phyloP scores from a whole-genome alignment of 2,797 vertebrate genomes.

The Neosalanx taihuensis region DNA sequence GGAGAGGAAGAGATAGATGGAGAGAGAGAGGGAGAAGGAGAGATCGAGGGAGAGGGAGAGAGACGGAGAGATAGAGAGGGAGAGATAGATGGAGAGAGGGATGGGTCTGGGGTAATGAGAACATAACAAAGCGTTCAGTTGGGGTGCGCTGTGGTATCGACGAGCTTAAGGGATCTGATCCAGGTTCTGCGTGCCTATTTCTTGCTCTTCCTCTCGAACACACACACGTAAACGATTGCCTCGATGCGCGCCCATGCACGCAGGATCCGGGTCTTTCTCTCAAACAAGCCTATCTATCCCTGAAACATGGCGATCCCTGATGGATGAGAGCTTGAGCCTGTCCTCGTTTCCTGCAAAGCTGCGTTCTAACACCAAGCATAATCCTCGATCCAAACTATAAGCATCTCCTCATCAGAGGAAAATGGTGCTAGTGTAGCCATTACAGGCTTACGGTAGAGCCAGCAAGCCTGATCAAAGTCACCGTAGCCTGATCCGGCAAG shows the following conservation, averaged over 20 bases:
- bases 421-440: conserved; percentile 45
- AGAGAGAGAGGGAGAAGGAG: too few species aligned
- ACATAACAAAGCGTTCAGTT: conserved; percentile 25
- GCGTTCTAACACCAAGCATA: background rate
- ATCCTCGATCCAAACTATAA: conserved; percentile 22
- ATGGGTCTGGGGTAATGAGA: conserved; percentile 24
- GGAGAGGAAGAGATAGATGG: too few species aligned
- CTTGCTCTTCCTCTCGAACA: background rate
- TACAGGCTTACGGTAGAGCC: conserved; percentile 43
- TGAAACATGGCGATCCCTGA: background rate
- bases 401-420: conserved; percentile 35
- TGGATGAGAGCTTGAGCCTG: background rate
- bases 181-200: background rate
- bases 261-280: background rate
- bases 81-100: background rate
- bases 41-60: background rate
- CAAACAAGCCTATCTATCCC: background rate
- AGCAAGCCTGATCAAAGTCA: conserved; percentile 51
- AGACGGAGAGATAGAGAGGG: background rate
- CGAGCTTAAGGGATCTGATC: conserved; percentile 20
- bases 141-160: conserved; percentile 29
- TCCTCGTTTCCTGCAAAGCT: background rate
- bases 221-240: background rate
- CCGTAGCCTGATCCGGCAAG: conserved; percentile 4
- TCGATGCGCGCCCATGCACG: background rate